A percentile compares a stretch with the other conserved stretches of the same genome.
These are phyloP conservation scores for Thinocorus orbignyianus DNA, from an alignment of 2,113 vertebrate genomes.

Conservation along the genomic window DNA sequence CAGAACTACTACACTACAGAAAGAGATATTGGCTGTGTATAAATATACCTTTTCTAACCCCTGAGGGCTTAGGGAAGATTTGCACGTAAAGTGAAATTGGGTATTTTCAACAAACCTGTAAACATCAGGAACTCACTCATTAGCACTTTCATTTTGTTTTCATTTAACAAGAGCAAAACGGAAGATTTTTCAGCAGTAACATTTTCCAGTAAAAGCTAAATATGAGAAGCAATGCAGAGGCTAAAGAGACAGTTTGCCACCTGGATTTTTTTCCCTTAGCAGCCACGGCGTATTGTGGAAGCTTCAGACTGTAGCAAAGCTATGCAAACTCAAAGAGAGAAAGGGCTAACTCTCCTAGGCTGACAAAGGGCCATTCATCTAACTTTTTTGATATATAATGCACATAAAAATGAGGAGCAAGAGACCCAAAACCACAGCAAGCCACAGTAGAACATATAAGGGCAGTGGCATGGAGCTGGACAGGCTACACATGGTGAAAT, in stretches of 20 bases:
- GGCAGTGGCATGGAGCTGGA: neutral
- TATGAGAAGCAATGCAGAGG: neutral
- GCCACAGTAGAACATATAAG: fast-evolving
- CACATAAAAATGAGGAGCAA: neutral
- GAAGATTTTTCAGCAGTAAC: neutral
- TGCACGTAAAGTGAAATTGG: neutral
- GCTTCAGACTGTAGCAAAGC: neutral
- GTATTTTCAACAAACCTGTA: neutral
- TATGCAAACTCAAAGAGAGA: neutral
- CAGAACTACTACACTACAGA: neutral
- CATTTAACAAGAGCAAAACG: neutral
- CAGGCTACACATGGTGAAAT: neutral
- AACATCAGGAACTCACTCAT: neutral
- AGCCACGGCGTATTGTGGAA: neutral
- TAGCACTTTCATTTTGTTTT: neutral
- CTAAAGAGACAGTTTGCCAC: neutral
- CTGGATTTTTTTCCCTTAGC: neutral
- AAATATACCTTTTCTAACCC: neutral
- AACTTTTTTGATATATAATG: neutral
- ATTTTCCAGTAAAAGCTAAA: neutral
- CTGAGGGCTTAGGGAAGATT: neutral
- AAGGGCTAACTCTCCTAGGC: neutral
- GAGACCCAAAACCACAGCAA: neutral
- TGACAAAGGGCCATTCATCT: neutral
- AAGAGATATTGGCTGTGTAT: neutral